Evolutionary conservation across 2,797 vertebrate genomes (phyloP), one percentile per base, ranked within the genome.

Genomic region (Pseudocheirus occidentalis): DNA sequence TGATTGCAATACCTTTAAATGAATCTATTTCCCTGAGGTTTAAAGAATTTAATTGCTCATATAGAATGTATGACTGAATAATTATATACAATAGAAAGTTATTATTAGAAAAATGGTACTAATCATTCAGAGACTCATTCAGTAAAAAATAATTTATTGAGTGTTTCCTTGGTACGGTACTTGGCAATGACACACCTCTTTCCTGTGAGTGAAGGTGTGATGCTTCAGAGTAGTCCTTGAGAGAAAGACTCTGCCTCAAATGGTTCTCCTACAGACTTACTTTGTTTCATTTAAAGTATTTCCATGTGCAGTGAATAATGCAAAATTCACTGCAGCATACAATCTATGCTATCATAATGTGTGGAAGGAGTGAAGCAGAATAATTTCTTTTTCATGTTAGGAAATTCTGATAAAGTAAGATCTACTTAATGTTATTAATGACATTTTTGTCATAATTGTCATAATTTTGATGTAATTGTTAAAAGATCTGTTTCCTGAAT

Each of bases 371-470:
- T 1, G 58, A 29, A 9, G 7, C 13, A 66, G 62, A 66, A 66
- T 94, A 55, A n/a, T 4, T 58, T 91, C 7, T 54, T 14, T 94
- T 24, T 92, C 66, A 90, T 92, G 7, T 46, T 90, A 95, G 56
- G 92, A 18, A 93, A 27, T 50, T 90, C 91, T 57, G 96, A 5
- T 62, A 50, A 92, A 92, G 21, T 14, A 12, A 1, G 29, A 12
- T 13, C 34, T 4, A 0, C 5, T 18, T 95, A 93, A 56, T 90
- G 0, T 4, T 54, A 0, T 57, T 90, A 93, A 27, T 87, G 95
- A 46, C 3, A 5, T 73, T 94, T 92, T 92, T 40, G 18, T 54
- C 53, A 54, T 11, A 10, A 54, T 54, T 54, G 53, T 54, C 53
- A 54, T 54, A 54, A 54, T 54, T 54, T 54, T 10, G 53, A 54